Conservation (phyloP, 2,797 vertebrate genomes). For the Onychomys arenicola region DNA sequence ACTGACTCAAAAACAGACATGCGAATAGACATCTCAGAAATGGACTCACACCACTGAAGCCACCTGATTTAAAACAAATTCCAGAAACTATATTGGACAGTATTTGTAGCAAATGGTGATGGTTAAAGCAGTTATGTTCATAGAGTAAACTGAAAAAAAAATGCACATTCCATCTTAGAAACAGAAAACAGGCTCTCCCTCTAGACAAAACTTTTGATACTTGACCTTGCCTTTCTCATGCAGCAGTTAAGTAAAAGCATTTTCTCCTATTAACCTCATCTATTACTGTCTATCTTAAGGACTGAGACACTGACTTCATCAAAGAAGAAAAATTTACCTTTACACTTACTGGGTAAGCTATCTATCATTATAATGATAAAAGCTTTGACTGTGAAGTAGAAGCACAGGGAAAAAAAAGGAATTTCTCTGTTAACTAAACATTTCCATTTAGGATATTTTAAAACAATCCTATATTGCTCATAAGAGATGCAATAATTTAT, state of each 20-base stretch:
- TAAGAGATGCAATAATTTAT: neutral
- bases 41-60: neutral
- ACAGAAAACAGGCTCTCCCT: accelerated
- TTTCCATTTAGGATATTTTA: neutral
- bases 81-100: neutral
- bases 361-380: neutral
- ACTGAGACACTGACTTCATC: neutral
- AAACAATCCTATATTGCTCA: neutral
- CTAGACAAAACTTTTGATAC: neutral
- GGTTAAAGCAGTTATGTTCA: neutral
- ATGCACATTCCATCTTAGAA: neutral
- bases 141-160: neutral
- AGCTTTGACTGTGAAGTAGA: neutral
- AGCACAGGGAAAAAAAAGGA: neutral
- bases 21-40: neutral
- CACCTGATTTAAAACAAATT: neutral
- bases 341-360: neutral
- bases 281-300: neutral
- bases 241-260: neutral
- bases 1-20: too few species aligned
- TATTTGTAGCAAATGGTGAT: neutral
- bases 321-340: neutral
- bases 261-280: neutral
- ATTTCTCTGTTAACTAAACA: neutral
- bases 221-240: neutral